Base-by-base conservation (phyloP, 2,888 invertebrate species). In the Macropis europaea region DNA sequence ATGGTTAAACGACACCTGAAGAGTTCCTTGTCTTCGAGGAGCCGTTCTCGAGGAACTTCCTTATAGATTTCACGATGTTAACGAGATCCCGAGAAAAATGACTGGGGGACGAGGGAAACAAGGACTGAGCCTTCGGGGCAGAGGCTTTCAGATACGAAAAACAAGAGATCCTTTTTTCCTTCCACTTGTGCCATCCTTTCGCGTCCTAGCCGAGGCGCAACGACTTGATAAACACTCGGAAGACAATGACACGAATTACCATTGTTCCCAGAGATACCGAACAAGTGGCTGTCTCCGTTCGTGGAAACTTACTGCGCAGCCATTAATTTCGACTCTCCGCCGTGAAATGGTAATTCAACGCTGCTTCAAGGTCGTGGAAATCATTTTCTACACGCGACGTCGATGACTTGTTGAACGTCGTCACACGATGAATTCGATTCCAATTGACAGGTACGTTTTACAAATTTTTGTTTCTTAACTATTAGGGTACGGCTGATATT, bases 201-300 rank as follows among this genome's bases (percentile, higher is more conserved):
- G 7, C 15, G 40, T 17, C 15, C 4, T 7, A 5, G 28, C 7
- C 2, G 15, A n/a, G 40, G 11, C 6, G n/a, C 17, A 17, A 26
- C 43, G 13, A 32, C 13, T 38, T 52, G 57, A 64, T 69, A 60
- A 60, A 71, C 57, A 40, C 62, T 62, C 45, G 22, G 13, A 9
- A 38, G 43, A 68, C 62, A 62, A 56, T 60, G 56, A 72, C 40
- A 40, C 52, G 61, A 62, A 62, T 62, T 57, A 52, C 47, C 62
- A 72, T 72, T 72, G 67, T 56, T 45, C 48, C 34, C n/a, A 30
- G 48, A 50, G 40, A 45, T 32, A 19, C 15, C 53, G 38, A 26
- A 19, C 7, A 42, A 57, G 24, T 28, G 30, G 24, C 34, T 47
- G 64, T 34, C 36, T 13, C 24, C 9, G 26, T 28, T 26, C 22